Evolutionary conservation across 2,113 vertebrate species (phyloP), one percentile per base, ranked within the genome.

Genomic region (Callocephalon fimbriatum): DNA sequence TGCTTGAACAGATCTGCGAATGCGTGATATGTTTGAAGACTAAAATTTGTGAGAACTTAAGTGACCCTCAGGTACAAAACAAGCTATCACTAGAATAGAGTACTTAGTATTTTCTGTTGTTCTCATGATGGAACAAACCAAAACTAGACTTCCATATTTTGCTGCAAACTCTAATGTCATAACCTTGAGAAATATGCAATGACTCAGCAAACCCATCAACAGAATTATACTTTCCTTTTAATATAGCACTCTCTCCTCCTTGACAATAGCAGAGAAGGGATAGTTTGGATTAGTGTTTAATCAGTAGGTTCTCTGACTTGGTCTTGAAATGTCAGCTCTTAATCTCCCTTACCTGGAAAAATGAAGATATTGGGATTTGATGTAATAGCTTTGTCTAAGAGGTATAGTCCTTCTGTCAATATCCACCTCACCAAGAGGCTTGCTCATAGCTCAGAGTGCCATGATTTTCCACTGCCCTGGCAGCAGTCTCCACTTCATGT

Each of bases 291-390:
- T 91, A 93, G 73, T 75, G 38, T 91, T 96, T 96, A 96, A 96
- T 96, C 88, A 95, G 76, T 62, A 89, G 37, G 26, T 91, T 90
- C 84, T 94, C 81, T 56, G 70, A 51, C 78, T 93, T 92, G 93
- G 87, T 94, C 88, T 97, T 96, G 92, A 96, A 96, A 91, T 88
- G 86, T 93, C 97, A 94, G 18, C 35, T 94, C 56, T 88, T 95
- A 86, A 95, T 95, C 95, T 96, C 37, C 42, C 56, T 65, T 91
- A 40, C 85, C 85, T 88, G 96, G 82, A 95, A 88, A 93, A 94
- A 78, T 75, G 79, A 89, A 94, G 83, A 86, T 93, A 70, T 44
- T 93, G 61, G 84, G 87, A 78, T 90, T 78, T 91, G 56, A 91
- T 94, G 45, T 76, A 93, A 91, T 75, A 87, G 44, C 51, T 93